A percentile compares a stretch with the other conserved stretches of the same genome.
Conservation (phyloP, 2,797 vertebrate species). For the Dromococcyx pavoninus region DNA sequence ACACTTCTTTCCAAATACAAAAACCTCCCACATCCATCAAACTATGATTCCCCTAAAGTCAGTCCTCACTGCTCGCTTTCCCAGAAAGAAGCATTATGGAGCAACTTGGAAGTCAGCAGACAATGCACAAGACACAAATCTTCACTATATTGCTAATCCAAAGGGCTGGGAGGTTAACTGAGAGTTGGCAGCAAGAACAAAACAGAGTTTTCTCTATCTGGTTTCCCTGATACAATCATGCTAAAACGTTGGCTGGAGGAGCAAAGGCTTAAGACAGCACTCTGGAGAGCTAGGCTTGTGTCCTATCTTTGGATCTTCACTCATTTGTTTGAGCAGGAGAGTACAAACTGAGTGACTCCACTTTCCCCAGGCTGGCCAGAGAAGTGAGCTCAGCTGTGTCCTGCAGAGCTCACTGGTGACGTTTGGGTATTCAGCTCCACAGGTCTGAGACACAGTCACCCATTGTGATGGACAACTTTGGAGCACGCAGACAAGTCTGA, state of each 20-base stretch:
- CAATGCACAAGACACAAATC: not conserved
- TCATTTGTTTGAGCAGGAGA: not conserved
- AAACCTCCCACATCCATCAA: conserved; percentile 7
- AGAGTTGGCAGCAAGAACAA: conserved; percentile 21
- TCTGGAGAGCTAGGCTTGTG: not conserved
- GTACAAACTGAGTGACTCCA: not conserved
- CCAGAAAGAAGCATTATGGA: conserved; percentile 31
- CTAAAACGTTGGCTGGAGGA: conserved; percentile 7
- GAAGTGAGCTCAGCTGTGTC: not conserved
- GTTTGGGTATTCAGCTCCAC: not conserved
- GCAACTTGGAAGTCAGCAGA: not conserved
- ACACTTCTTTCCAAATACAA: not conserved
- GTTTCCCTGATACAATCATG: not conserved
- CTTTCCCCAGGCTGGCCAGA: not conserved
- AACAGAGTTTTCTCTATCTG: not conserved
- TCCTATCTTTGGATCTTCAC: not conserved
- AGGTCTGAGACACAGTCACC: accelerated
- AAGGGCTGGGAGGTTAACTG: not conserved
- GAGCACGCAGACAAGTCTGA: not conserved
- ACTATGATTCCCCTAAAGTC: not conserved
- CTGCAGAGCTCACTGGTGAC: accelerated
- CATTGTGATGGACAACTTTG: accelerated
- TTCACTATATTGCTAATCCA: conserved; percentile 2
- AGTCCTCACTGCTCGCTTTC: not conserved
- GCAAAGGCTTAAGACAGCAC: not conserved